Evolutionary conservation across 2,113 vertebrate genomes (phyloP), one percentile per base, ranked within the genome.

Genomic region (Xenotilapia leptura): DNA sequence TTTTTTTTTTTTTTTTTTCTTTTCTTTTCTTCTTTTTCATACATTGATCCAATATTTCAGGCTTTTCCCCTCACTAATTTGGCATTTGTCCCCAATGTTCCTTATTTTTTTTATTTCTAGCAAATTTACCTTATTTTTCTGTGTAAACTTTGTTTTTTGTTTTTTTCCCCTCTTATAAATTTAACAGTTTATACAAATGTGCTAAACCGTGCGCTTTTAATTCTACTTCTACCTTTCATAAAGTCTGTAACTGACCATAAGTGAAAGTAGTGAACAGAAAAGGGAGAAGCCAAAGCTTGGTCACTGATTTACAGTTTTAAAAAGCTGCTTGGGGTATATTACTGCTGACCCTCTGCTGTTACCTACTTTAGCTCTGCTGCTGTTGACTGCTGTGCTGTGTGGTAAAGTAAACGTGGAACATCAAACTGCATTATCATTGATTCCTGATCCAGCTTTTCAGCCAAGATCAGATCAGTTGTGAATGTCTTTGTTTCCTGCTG

Each of bases 141-240:
- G 2, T 68, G 9, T 40, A 40, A 14, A 8, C 7, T 9, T 40
- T 40, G 11, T 7, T 58, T 58, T 38, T 36, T 60, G 14, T 60
- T 33, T 62, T 58, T 54, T 33, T n/a, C 0, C 9, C 2, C 5
- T 5, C 13, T 58, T 33, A n/a, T 19, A 36, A 36, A 38, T 38
- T 21, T 68, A 38, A 38, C 19, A n/a, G 33, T 65, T 38, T 38
- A 5, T 38, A 21, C 33, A n/a, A 11, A 19, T 2, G 17, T 65
- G 17, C 10, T 65, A 12, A 68, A 8, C 36, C 1, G 0, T 40
- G 19, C 5, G 4, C 33, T 40, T 9, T n/a, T 14, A 21, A 13
- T 68, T 40, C n/a, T 23, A 21, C n/a, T 68, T 40, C 36, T 40
- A 14, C 36, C 19, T 40, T 40, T 21, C 11, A 23, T 68, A 8